Percentiles rank a stretch among this genome's conserved stretches.
These are phyloP conservation scores for Malthinus seriepunctatus DNA, from an alignment of 2,888 invertebrate species.

Conservation along the genomic window DNA sequence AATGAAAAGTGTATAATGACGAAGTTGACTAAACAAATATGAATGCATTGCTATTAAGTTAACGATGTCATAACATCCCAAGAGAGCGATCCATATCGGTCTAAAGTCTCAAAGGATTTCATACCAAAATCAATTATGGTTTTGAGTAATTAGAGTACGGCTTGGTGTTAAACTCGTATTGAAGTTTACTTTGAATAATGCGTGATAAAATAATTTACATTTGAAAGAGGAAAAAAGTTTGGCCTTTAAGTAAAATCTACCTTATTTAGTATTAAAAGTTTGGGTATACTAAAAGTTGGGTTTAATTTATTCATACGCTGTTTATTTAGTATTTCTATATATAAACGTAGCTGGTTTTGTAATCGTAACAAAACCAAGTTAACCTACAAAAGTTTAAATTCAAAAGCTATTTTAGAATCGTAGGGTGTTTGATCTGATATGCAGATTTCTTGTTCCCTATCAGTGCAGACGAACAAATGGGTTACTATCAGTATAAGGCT, in stretches of 20 bases:
- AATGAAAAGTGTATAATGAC: too few species aligned
- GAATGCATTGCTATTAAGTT: conserved; percentile 34
- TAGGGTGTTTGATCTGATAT: conserved; percentile 39
- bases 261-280: too few species aligned
- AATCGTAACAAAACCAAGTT: conserved; percentile 6
- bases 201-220: too few species aligned
- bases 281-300: too few species aligned
- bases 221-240: too few species aligned
- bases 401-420: conserved; percentile 22
- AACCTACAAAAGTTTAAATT: conserved; percentile 17
- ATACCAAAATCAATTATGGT: conserved; percentile 42
- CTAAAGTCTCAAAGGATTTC: conserved; percentile 36
- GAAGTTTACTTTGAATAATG: conserved; percentile 4
- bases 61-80: conserved; percentile 40
- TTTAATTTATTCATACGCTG: neutral
- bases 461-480: conserved; percentile 40
- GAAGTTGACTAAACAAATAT: conserved; percentile 32
- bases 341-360: neutral
- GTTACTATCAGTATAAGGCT: conserved; percentile 33
- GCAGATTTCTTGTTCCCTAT: conserved; percentile 42
- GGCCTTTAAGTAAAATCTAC: too few species aligned
- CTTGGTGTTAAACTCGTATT: conserved; percentile 20
- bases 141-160: conserved; percentile 42
- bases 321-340: conserved; percentile 4
- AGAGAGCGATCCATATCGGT: conserved; percentile 41